phyloP scores from a whole-genome alignment of 2,113 vertebrate genomes.

The Hiodon alosoides region DNA sequence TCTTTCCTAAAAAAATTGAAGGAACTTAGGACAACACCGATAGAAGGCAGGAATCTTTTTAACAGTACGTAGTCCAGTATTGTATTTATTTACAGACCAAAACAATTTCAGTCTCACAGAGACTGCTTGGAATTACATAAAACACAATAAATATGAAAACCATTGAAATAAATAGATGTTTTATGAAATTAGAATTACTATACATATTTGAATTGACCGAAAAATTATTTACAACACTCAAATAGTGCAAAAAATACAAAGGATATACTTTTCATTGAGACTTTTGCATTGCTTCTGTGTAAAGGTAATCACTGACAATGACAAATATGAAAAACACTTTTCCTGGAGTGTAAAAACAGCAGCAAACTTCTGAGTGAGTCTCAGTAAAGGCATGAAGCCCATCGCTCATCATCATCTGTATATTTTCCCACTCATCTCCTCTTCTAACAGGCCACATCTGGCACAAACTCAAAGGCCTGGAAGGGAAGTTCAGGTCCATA shows the following conservation, averaged over 20 bases:
- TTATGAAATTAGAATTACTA: constrained; percentile 48
- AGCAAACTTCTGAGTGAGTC: background rate
- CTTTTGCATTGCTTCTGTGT: constrained; percentile 44
- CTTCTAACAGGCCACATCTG: background rate
- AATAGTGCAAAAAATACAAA: constrained; percentile 67
- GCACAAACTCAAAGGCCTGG: background rate
- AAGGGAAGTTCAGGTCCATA: background rate
- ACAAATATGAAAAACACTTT: constrained; percentile 24
- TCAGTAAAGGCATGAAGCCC: background rate
- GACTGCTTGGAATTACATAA: constrained; percentile 63
- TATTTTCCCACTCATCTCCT: background rate
- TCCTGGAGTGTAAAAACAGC: constrained; percentile 7
- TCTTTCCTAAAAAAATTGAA: too few relatives aligned
- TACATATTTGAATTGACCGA: constrained; percentile 52
- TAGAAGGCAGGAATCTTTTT: background rate
- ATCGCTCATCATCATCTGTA: background rate
- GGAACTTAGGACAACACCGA: too few relatives aligned
- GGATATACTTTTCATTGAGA: constrained; percentile 40
- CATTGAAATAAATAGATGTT: constrained; percentile 60
- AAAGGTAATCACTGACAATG: constrained; percentile 18
- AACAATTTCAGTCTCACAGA: constrained; percentile 68
- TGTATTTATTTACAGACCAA: constrained; percentile 64
- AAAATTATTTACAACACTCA: constrained; percentile 61
- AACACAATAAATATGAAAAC: constrained; percentile 37
- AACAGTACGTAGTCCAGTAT: constrained; percentile 36